These are phyloP conservation scores for Pseudolycoriella hygida DNA, from an alignment of 2,888 invertebrate genomes.

Conservation along the genomic window DNA sequence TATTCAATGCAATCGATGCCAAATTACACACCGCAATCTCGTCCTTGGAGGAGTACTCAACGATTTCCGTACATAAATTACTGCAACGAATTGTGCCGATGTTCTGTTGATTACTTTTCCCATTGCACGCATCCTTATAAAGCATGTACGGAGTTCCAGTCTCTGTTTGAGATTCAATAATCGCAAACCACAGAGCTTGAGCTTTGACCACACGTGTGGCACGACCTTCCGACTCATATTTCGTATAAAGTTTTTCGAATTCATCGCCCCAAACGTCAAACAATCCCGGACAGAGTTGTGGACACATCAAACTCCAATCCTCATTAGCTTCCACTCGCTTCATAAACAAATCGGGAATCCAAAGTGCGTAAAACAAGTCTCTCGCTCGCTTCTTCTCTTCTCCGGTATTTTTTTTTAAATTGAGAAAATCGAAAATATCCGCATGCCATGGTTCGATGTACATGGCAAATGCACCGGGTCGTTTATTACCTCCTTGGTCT, in stretches of 20 bases:
- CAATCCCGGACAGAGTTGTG: constrained; percentile 79
- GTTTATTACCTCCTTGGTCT: constrained; percentile 94
- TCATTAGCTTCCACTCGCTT: constrained; percentile 68
- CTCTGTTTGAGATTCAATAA: constrained; percentile 89
- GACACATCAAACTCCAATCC: constrained; percentile 94
- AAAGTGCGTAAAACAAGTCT: constrained; percentile 90
- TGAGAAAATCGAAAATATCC: constrained; percentile 88
- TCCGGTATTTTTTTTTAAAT: constrained; percentile 88
- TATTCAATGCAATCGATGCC: constrained; percentile 91
- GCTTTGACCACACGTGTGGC: constrained; percentile 57
- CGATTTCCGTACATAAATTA: constrained; percentile 94
- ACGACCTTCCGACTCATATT: constrained; percentile 67
- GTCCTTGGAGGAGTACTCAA: constrained; percentile 81
- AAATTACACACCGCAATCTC: constrained; percentile 97
- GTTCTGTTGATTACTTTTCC: constrained; percentile 96
- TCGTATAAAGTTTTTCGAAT: constrained; percentile 72
- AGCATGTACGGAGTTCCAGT: constrained; percentile 97
- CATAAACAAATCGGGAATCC: constrained; percentile 99
- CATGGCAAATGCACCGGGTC: constrained; percentile 94
- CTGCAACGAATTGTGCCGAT: constrained; percentile 96
- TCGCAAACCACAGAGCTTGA: constrained; percentile 81
- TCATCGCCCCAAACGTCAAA: constrained; percentile 82
- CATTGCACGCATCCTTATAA: constrained; percentile 90
- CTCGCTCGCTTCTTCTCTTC: constrained; percentile 88
- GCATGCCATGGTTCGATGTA: constrained; percentile 89